Percentiles rank a stretch among this genome's conserved stretches.
Evolutionary conservation across 2,888 invertebrate species (phyloP).

Genomic region (Baccha elongata): DNA sequence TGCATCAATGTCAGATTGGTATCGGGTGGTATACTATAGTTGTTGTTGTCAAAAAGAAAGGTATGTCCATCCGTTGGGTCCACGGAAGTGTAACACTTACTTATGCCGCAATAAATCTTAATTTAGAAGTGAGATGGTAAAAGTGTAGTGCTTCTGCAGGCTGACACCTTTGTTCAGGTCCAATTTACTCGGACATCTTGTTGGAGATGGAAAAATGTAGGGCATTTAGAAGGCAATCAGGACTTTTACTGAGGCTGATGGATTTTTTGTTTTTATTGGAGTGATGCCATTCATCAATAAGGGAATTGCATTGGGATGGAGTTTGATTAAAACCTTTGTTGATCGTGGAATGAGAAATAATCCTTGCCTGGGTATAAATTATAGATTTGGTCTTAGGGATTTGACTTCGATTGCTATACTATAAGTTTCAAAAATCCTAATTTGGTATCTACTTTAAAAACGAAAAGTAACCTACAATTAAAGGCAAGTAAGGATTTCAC

Average conservation of each 20-base stretch:
- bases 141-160: constrained; percentile 29
- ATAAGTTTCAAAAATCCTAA: too few relatives aligned
- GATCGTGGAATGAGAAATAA: not conserved
- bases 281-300: constrained; percentile 53
- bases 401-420: too few relatives aligned
- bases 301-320: not conserved
- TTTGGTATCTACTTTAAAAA: too few relatives aligned
- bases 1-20: constrained; percentile 71
- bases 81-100: constrained; percentile 69
- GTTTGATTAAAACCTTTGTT: constrained; percentile 12
- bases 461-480: too few relatives aligned
- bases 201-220: not conserved
- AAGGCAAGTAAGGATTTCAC: too few relatives aligned
- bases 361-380: not conserved
- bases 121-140: constrained; percentile 43
- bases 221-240: constrained; percentile 56
- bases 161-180: constrained; percentile 63
- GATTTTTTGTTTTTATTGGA: constrained; percentile 29
- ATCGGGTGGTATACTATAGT: constrained; percentile 40
- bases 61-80: constrained; percentile 54
- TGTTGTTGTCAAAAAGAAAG: constrained; percentile 17
- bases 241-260: constrained; percentile 29
- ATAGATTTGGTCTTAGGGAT: too few relatives aligned
- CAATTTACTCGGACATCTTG: constrained; percentile 60
- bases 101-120: constrained; percentile 67